Percentiles rank a stretch among this genome's conserved stretches.
Evolutionary conservation across 2,113 vertebrate genomes (phyloP).

Genomic region (Calonectris borealis): DNA sequence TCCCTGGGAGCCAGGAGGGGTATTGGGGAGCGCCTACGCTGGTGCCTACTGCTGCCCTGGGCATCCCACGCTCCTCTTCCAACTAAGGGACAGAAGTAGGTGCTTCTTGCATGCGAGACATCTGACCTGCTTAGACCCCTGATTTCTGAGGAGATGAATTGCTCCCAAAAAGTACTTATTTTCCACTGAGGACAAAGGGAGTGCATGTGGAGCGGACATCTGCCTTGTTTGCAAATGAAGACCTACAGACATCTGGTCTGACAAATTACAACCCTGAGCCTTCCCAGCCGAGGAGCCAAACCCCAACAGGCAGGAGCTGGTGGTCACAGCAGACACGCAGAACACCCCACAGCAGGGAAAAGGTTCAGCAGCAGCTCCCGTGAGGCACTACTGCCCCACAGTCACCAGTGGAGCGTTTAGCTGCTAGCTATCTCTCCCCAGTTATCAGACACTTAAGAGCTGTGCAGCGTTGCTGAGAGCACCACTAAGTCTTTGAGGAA

Average conservation of each 20-base stretch:
- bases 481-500: neutral
- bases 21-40: fast-evolving
- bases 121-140: neutral
- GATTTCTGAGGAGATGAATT: neutral
- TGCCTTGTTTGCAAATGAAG: neutral
- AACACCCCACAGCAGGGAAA: neutral
- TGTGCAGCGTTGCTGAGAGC: neutral
- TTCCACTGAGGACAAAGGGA: neutral
- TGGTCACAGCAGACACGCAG: fast-evolving
- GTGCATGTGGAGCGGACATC: neutral
- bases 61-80: neutral
- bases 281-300: neutral
- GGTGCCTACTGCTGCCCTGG: neutral
- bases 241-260: neutral
- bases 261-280: neutral
- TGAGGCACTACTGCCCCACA: neutral
- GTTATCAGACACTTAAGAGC: neutral
- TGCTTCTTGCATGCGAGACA: neutral
- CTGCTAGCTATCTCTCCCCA: neutral
- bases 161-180: neutral
- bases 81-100: neutral
- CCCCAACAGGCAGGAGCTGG: neutral
- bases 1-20: neutral
- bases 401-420: neutral
- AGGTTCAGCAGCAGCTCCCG: neutral